A percentile compares a stretch with the other conserved stretches of the same genome.
Conservation (phyloP, 2,113 vertebrate species). For the Girardinichthys multiradiatus region DNA sequence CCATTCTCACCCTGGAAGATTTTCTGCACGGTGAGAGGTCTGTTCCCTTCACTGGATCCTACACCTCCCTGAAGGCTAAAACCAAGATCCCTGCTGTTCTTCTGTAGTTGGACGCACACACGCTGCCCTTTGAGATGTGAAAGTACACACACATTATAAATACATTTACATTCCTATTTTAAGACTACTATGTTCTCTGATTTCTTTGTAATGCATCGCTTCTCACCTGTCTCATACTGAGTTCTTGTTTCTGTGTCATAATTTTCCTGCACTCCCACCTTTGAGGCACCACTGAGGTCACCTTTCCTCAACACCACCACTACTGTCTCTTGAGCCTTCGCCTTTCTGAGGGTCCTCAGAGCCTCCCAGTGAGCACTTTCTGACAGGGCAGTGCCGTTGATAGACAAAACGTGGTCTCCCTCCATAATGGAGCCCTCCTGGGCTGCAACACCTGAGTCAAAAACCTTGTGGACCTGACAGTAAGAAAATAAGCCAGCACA, state of each 20-base stretch:
- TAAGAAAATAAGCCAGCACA: constrained; percentile 1
- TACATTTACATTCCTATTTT: background rate
- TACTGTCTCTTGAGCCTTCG: constrained; percentile 68
- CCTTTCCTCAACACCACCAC: constrained; percentile 80
- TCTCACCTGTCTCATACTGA: constrained; percentile 51
- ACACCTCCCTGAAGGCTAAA: constrained; percentile 83
- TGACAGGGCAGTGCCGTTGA: constrained; percentile 78
- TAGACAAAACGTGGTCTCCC: constrained; percentile 80
- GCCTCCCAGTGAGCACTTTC: constrained; percentile 76
- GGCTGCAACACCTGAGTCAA: constrained; percentile 76
- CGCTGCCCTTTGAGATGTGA: constrained; percentile 50
- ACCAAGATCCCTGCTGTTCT: constrained; percentile 77
- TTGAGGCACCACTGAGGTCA: background rate
- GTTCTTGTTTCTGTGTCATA: constrained; percentile 14
- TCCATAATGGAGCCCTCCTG: constrained; percentile 78
- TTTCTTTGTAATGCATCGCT: background rate
- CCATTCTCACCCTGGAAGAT: constrained; percentile 80
- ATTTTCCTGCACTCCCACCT: constrained; percentile 3
- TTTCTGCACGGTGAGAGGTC: constrained; percentile 79
- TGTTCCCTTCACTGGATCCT: constrained; percentile 74
- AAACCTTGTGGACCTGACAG: constrained; percentile 80
- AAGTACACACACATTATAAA: background rate
- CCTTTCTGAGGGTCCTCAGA: constrained; percentile 70
- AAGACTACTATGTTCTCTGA: background rate
- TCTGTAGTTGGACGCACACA: constrained; percentile 72